Evolutionary conservation across 2,797 vertebrate species (phyloP).

Genomic region (Ciconia nigra): DNA sequence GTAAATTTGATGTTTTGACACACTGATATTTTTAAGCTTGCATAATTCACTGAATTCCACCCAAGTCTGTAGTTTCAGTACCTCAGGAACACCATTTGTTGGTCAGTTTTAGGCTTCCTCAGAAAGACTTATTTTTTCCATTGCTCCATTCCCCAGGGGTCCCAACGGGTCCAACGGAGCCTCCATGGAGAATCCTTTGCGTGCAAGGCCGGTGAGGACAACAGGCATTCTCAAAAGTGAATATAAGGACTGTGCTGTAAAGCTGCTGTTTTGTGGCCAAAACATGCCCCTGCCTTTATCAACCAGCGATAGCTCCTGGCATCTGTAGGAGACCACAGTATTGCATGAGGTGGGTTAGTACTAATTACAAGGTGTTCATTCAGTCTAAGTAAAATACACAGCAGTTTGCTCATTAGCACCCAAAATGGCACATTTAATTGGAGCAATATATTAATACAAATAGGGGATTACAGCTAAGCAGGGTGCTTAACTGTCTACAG

Average conservation of each 20-base stretch:
- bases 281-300: not conserved
- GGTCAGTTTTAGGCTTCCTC: not conserved
- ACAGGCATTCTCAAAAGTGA: not conserved
- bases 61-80: not conserved
- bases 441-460: not conserved
- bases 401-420: slow-evolving; percentile 40
- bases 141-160: not conserved
- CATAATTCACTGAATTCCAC: not conserved
- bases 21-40: not conserved
- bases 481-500: not conserved
- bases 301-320: not conserved
- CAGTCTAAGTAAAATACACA: slow-evolving; percentile 9
- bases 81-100: not conserved
- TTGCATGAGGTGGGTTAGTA: not conserved
- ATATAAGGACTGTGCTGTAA: not conserved
- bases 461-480: not conserved
- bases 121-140: not conserved
- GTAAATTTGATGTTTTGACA: not conserved
- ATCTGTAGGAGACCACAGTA: not conserved
- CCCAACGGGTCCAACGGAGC: not conserved
- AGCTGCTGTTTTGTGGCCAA: not conserved
- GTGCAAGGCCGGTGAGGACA: not conserved
- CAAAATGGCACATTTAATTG: slow-evolving; percentile 10
- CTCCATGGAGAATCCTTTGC: not conserved
- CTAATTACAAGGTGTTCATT: slow-evolving; percentile 13